phyloP scores from a whole-genome alignment of 2,797 vertebrate genomes.

The Sebastolobus alascanus region DNA sequence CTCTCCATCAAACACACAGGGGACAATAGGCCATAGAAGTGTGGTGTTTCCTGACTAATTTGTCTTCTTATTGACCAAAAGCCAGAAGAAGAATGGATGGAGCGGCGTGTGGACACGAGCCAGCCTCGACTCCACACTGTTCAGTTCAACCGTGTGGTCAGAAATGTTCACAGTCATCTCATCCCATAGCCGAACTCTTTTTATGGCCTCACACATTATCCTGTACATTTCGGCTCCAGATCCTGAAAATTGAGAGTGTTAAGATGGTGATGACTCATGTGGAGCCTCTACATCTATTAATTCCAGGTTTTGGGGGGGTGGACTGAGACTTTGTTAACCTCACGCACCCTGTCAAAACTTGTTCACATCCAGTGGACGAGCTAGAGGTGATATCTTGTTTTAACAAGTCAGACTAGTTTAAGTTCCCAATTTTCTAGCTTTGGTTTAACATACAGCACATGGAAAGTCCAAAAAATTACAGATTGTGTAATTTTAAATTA shows the following conservation, averaged over 20 bases:
- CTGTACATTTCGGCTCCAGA: constrained; percentile 47
- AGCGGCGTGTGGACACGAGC: constrained; percentile 37
- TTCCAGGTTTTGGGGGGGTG: constrained; percentile 7
- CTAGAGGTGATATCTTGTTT: constrained; percentile 20
- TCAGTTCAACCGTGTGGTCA: constrained; percentile 56
- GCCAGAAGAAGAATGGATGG: constrained; percentile 13
- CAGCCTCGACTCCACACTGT: constrained; percentile 31
- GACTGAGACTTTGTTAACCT: constrained; percentile 48
- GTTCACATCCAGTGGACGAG: constrained; percentile 11
- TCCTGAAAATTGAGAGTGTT: constrained; percentile 54
- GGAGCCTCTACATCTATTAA: constrained; percentile 40
- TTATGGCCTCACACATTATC: constrained; percentile 71
- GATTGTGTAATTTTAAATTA: not conserved
- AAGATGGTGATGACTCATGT: constrained; percentile 58
- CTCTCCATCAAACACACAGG: constrained; percentile 26
- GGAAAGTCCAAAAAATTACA: not conserved
- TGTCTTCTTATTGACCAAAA: constrained; percentile 47
- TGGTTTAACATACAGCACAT: not conserved
- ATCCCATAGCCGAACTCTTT: constrained; percentile 45
- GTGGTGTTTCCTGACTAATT: constrained; percentile 43
- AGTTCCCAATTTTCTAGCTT: not conserved
- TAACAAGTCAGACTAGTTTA: constrained; percentile 11
- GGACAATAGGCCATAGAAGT: constrained; percentile 46
- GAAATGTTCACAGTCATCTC: constrained; percentile 55
- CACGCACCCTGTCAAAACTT: constrained; percentile 33